Base-by-base conservation (phyloP, 2,888 invertebrate species). In the Mythimna ferrago region DNA sequence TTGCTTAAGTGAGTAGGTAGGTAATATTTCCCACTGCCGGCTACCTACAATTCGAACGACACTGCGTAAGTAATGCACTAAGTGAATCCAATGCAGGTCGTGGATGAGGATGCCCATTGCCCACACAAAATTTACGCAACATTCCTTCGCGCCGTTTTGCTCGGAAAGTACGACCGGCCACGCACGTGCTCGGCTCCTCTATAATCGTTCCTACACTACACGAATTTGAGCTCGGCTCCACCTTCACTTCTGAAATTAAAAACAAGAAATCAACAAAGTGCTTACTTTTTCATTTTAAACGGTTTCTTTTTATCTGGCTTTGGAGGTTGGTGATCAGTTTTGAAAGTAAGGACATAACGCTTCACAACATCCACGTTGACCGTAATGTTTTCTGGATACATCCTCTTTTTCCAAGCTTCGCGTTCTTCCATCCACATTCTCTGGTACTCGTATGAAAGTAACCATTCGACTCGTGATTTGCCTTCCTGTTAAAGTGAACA, bases 371-470 rank as follows among this genome's bases (percentile, higher is more conserved):
- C 96, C 2, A 95, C 92, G 73, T 95, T 95, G 11, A 93, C 92
- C 0, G 92, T 92, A 0, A 89, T 92, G 54, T 94, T 94, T 88
- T 96, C 96, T 6, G 96, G 96, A 82, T 96, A 97, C 90, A 96
- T 96, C 56, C 96, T 94, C 86, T 96, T 96, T 80, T 96, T 95
- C 94, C 97, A 97, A 53, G 90, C 88, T 58, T 95, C 96, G 73
- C 96, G 91, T 91, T 97, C 97, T 54, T 96, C 93, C n/a, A 96
- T 73, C 97, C 97, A 97, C 92, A 96, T 95, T 80, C 97, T 92
- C 85, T 96, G 94, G 88, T 97, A 97, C 87, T 97, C 97, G 80
- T 96, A 94, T 2, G 96, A 96, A 83, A 97, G 85, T 60, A 97
- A 87, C 90, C 94, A 96, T 84, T 92, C 93, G 87, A 97, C 94